phyloP scores from a whole-genome alignment of 2,888 invertebrate genomes.

The Schrankia costaestrigalis region DNA sequence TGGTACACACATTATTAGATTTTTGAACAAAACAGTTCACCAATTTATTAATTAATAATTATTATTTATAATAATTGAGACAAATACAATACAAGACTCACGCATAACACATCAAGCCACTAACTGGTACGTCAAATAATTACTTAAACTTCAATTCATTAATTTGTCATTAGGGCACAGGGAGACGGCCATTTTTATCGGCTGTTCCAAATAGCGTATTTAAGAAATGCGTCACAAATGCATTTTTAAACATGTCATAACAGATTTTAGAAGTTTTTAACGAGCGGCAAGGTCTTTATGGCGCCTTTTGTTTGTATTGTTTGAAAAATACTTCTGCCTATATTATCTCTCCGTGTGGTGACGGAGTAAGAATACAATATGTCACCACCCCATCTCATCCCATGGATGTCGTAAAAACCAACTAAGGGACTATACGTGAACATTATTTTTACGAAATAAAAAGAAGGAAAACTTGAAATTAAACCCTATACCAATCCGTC shows the following conservation, averaged over 20 bases:
- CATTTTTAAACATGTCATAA: constrained; percentile 38
- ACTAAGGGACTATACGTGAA: no score
- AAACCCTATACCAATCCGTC: no score
- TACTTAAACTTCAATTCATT: constrained; percentile 54
- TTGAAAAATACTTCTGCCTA: no score
- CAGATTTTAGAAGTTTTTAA: constrained; percentile 24
- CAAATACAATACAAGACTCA: constrained; percentile 37
- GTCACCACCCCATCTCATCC: no score
- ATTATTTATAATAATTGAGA: constrained; percentile 4
- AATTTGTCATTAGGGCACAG: constrained; percentile 59
- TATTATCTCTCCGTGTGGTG: no score
- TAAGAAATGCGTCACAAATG: constrained; percentile 58
- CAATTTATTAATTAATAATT: constrained; percentile 10
- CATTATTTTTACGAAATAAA: no score
- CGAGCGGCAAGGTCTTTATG: constrained; percentile 4
- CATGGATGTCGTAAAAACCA: no score
- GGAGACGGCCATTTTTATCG: constrained; percentile 45
- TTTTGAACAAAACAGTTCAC: constrained; percentile 5
- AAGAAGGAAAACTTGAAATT: no score
- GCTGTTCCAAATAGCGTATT: constrained; percentile 58
- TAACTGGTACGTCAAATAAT: constrained; percentile 42
- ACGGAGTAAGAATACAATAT: no score
- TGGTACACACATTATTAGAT: constrained; percentile 54
- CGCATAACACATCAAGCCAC: constrained; percentile 32
- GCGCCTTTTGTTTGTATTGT: no score